Evolutionary conservation across 37 sponge, comb jelly and placozoan species (phyloP), one percentile per base, ranked within the genome.

Genomic region (Dysidea cf. avara): DNA sequence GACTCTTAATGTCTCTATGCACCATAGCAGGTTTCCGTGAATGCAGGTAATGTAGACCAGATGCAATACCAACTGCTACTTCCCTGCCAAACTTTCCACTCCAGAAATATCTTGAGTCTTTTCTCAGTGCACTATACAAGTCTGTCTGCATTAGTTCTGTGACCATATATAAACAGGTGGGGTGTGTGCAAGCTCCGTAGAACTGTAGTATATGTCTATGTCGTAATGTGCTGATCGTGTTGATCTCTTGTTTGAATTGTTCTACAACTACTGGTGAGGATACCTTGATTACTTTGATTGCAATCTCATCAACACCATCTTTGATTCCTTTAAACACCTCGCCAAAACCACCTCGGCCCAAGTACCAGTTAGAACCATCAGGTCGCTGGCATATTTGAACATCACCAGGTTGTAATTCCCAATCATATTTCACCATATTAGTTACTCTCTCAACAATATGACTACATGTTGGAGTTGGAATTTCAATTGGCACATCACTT

Each of bases 141-240:
- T 94, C 91, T 0, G 48, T 68, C 16, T 90, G 53, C 95, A 94
- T 94, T 16, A 94, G 79, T 52, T 94, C 95, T 7, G 95, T 94
- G 17, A 94, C 88, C 95, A 94, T 94, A 78, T 81, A 94, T 31
- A 90, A 67, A 21, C 65, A 77, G 34, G 60, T 28, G 1, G 91
- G 92, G 36, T 83, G 74, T 24, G 86, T 67, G 67, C 95, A 94
- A 51, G 95, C 95, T n/a, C 95, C 95, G 53, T 94, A 94, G 51
- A 94, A 94, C 81, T 94, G 95, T 13, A 94, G 46, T n/a, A 94
- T 90, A 78, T 94, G 84, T 39, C 88, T 53, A 48, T 94, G 95
- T 9, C 92, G 67, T 36, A 94, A 78, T 36, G 74, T 87, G 69
- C 91, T 90, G 52, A 94, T 94, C 53, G 83, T 34, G 20, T 90